Evolutionary conservation across 2,888 invertebrate species (phyloP).

Genomic region (Caradrina kadenii): DNA sequence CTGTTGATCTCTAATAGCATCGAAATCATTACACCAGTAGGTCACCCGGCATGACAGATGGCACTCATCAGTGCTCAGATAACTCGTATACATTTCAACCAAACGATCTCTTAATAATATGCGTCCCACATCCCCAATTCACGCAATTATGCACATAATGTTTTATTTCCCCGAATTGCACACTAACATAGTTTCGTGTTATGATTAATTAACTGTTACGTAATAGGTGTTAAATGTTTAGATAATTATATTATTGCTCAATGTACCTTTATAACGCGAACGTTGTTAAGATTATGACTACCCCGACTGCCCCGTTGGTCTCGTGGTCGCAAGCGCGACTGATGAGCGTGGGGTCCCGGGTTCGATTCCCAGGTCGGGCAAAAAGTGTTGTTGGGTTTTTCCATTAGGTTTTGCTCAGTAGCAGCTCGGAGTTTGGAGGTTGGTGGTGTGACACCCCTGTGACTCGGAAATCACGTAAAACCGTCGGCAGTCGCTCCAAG

Average conservation of each 20-base stretch:
- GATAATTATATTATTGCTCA: conserved; percentile 43
- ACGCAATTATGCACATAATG: conserved; percentile 65
- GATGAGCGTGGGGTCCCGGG: too few relatives aligned
- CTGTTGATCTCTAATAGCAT: conserved; percentile 23
- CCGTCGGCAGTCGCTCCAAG: too few relatives aligned
- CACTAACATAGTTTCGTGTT: conserved; percentile 64
- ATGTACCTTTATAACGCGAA: conserved; percentile 36
- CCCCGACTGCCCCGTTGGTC: too few relatives aligned
- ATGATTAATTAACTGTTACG: conserved; percentile 42
- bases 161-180: conserved; percentile 71
- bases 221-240: conserved; percentile 51
- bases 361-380: too few relatives aligned
- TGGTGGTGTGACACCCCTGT: too few relatives aligned
- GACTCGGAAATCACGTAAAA: too few relatives aligned
- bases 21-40: conserved; percentile 39
- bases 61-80: conserved; percentile 25
- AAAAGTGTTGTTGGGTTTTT: too few relatives aligned
- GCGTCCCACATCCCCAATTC: conserved; percentile 77
- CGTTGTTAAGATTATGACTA: conserved; percentile 5
- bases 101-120: conserved; percentile 50
- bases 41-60: conserved; percentile 43
- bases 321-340: too few relatives aligned
- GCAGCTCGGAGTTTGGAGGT: too few relatives aligned
- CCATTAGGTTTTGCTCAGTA: too few relatives aligned
- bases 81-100: conserved; percentile 17